Conservation (phyloP, 2,888 invertebrate genomes). For the Timandra comae region DNA sequence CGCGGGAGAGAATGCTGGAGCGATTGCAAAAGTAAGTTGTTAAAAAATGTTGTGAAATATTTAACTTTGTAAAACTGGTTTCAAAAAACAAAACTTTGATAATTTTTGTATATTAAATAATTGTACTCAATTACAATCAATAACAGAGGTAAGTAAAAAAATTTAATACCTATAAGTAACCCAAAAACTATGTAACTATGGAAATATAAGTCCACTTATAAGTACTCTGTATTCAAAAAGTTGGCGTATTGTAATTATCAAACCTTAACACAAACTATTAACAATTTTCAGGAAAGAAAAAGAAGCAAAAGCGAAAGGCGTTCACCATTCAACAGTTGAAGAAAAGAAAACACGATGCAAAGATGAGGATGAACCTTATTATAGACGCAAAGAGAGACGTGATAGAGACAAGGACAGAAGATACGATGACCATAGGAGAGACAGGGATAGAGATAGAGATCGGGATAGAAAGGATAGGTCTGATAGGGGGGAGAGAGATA, state of each 20-base stretch:
- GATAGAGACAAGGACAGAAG: conserved; percentile 40
- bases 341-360: conserved; percentile 58
- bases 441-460: conserved; percentile 37
- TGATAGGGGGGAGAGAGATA: conserved; percentile 31
- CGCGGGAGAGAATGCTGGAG: conserved; percentile 83
- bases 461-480: conserved; percentile 37
- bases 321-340: conserved; percentile 82
- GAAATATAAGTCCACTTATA: too few species aligned
- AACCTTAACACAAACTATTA: too few species aligned
- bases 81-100: too few species aligned
- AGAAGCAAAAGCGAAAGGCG: conserved; percentile 81
- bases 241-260: too few species aligned
- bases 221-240: too few species aligned
- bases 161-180: too few species aligned
- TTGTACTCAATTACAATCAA: too few species aligned
- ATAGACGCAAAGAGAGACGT: conserved; percentile 48
- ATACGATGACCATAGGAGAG: conserved; percentile 38
- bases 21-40: conserved; percentile 73
- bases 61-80: too few species aligned
- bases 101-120: too few species aligned
- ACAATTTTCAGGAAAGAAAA: conserved; percentile 62
- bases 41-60: too few species aligned
- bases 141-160: too few species aligned
- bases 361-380: conserved; percentile 52
- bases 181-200: too few species aligned